phyloP scores from a whole-genome alignment of 2,113 vertebrate species.

The Clinocottus analis region DNA sequence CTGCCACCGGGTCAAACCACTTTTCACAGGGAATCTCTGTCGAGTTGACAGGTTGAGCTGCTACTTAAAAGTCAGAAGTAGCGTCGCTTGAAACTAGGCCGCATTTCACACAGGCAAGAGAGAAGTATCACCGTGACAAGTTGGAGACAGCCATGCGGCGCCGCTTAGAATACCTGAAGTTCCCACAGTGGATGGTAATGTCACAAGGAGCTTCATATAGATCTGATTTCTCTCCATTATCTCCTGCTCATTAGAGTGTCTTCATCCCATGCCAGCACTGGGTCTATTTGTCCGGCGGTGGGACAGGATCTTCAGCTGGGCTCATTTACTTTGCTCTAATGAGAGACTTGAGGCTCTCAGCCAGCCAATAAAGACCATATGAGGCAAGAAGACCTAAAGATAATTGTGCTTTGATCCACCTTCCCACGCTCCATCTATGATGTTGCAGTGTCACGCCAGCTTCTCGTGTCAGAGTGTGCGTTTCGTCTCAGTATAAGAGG shows the following conservation, averaged over 20 bases:
- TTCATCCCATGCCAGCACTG: slow-evolving; percentile 20
- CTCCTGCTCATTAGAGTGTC: slow-evolving; percentile 56
- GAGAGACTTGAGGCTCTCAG: slow-evolving; percentile 48
- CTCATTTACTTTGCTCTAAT: slow-evolving; percentile 53
- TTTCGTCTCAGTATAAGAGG: slow-evolving; percentile 9
- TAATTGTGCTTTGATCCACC: slow-evolving; percentile 61
- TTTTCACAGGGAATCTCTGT: slow-evolving; percentile 54
- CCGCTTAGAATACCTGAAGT: slow-evolving; percentile 33
- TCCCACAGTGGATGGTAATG: slow-evolving; percentile 43
- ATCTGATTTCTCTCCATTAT: slow-evolving; percentile 61
- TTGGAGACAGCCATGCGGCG: slow-evolving; percentile 4
- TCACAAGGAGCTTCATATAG: slow-evolving; percentile 35
- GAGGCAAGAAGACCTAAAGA: slow-evolving; percentile 32
- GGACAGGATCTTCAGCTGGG: slow-evolving; percentile 31
- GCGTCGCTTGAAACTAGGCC: slow-evolving; percentile 62
- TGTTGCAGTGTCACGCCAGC: slow-evolving; percentile 11
- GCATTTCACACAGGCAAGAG: slow-evolving; percentile 28
- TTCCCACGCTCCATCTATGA: slow-evolving; percentile 24
- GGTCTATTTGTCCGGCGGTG: slow-evolving; percentile 17
- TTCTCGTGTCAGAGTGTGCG: neutral
- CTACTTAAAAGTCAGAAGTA: slow-evolving; percentile 71
- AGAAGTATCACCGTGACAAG: slow-evolving; percentile 57
- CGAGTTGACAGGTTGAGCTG: slow-evolving; percentile 53
- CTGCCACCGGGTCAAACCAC: slow-evolving; percentile 55
- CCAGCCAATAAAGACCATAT: slow-evolving; percentile 46